phyloP scores from a whole-genome alignment of 1,140 invertebrate genomes.

The Rhagoletis zephyria region DNA sequence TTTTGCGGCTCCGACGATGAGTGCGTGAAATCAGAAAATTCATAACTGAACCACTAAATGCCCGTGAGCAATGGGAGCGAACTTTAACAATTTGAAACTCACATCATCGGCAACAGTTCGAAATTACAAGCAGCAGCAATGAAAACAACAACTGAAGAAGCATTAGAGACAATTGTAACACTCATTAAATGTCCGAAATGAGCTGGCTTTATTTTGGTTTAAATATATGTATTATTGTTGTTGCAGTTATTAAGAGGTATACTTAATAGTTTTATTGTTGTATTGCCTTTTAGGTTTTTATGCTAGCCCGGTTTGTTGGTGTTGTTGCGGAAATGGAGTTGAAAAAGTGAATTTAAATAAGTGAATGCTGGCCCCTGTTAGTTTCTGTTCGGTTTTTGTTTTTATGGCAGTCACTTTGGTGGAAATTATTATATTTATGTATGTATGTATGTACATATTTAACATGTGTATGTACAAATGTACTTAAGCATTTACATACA shows the following conservation, averaged over 20 bases:
- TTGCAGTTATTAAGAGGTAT: background rate
- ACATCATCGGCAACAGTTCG: background rate
- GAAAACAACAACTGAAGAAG: background rate
- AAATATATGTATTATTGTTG: background rate
- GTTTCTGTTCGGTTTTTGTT: constrained; percentile 19
- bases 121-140: background rate
- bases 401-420: constrained; percentile 27
- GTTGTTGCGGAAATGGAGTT: background rate
- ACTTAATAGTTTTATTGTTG: constrained; percentile 15
- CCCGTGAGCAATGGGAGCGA: background rate
- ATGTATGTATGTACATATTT: background rate
- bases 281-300: background rate
- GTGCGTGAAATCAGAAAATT: constrained; percentile 48
- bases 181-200: constrained; percentile 30
- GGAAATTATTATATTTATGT: constrained; percentile 31
- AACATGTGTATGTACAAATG: background rate
- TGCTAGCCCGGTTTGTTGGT: background rate
- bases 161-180: background rate
- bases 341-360: constrained; percentile 22
- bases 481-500: background rate
- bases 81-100: constrained; percentile 14
- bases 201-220: constrained; percentile 22
- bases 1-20: background rate
- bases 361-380: background rate
- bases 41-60: constrained; percentile 14